Evolutionary conservation across 2,797 vertebrate genomes (phyloP).

Genomic region (Rhinichthys osculus): DNA sequence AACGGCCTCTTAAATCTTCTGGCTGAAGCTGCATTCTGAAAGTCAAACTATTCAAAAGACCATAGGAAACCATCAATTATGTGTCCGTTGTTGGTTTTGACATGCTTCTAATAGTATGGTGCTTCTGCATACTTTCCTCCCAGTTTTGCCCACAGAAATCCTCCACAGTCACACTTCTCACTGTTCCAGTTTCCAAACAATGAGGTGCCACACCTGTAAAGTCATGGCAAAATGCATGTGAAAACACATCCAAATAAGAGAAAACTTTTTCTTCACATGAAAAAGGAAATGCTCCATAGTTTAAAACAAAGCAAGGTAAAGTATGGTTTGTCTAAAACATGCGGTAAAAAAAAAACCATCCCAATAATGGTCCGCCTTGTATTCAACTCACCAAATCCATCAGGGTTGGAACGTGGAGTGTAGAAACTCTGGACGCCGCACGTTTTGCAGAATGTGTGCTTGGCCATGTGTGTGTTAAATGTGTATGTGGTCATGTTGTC

Average conservation of each 20-base stretch:
- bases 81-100: slow-evolving; percentile 74
- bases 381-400: slow-evolving; percentile 86
- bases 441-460: slow-evolving; percentile 94
- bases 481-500: slow-evolving; percentile 90
- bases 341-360: background rate
- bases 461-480: slow-evolving; percentile 90
- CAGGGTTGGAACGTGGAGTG: slow-evolving; percentile 91
- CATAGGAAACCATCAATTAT: slow-evolving; percentile 9
- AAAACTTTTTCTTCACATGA: background rate
- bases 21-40: background rate
- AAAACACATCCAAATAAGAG: background rate
- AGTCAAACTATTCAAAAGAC: background rate
- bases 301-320: background rate
- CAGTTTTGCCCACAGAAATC: slow-evolving; percentile 89
- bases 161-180: slow-evolving; percentile 83
- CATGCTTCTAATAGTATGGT: slow-evolving; percentile 87
- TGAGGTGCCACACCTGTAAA: slow-evolving; percentile 88
- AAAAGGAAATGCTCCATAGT: background rate
- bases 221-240: slow-evolving; percentile 14
- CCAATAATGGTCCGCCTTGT: background rate
- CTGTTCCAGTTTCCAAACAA: slow-evolving; percentile 90
- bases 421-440: slow-evolving; percentile 99
- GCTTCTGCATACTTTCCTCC: slow-evolving; percentile 89
- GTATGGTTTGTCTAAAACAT: background rate
- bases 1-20: background rate